These are phyloP conservation scores for Tyto alba DNA, from an alignment of 2,113 vertebrate genomes.

Conservation along the genomic window DNA sequence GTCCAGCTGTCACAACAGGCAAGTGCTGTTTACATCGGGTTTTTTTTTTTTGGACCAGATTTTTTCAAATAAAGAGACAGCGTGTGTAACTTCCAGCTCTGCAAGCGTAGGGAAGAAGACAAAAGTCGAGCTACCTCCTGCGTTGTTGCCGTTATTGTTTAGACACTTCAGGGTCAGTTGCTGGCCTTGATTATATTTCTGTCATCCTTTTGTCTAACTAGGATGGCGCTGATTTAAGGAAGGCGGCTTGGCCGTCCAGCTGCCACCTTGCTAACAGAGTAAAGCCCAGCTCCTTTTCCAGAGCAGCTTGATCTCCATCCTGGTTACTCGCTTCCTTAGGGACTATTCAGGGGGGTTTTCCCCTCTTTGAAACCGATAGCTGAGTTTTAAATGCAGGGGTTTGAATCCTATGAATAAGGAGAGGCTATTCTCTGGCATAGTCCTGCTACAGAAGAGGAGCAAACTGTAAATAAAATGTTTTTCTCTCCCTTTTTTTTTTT, in stretches of 20 bases:
- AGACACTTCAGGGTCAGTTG: not conserved
- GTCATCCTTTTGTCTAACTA: not conserved
- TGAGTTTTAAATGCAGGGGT: not conserved
- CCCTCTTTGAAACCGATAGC: not conserved
- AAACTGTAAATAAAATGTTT: not conserved
- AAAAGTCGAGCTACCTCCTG: not conserved
- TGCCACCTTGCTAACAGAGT: not conserved
- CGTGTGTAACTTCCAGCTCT: not conserved
- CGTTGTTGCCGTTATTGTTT: not conserved
- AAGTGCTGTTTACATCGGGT: not conserved
- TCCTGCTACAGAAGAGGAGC: not conserved
- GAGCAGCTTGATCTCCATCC: not conserved
- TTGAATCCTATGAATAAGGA: not conserved
- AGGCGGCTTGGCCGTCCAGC: rapidly evolving
- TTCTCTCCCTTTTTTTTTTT: not conserved
- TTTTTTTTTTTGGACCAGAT: not conserved
- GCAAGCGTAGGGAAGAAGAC: not conserved
- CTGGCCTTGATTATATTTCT: not conserved
- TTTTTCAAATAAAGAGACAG: not conserved
- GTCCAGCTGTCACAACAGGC: conserved; percentile 34
- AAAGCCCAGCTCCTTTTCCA: not conserved
- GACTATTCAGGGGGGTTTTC: not conserved
- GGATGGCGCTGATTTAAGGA: not conserved
- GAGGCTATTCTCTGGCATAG: not conserved
- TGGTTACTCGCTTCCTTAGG: not conserved